Base-by-base conservation (phyloP, 1,140 invertebrate species). In the Cataglyphis hispanica region DNA sequence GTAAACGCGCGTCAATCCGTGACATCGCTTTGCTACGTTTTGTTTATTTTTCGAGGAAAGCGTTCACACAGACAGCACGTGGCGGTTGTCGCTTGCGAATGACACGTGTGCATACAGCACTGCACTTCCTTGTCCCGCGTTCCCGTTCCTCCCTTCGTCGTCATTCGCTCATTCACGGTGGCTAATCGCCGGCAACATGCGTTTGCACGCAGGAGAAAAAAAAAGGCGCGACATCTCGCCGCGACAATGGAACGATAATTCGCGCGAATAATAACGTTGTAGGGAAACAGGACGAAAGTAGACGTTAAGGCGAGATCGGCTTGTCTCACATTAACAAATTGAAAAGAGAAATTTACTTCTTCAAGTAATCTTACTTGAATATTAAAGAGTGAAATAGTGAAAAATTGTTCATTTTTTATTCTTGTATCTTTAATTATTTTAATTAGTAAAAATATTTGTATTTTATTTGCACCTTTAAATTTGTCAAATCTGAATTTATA, bases 1-100 rank as follows among this genome's bases (percentile, higher is more conserved):
- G 87, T 89, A 88, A 88, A 89, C 85, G 87, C 66, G 88, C 87
- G 87, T 89, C 88, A 87, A 90, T 89, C 85, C 87, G 87, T 89
- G 69, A 90, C 80, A 75, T 25, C 19, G 74, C 22, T 50, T 50
- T 72, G 86, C n/a, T 34, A 60, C 58, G 75, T 87, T 90, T 89
- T 87, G 78, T 90, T 90, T 90, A 89, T 90, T 90, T 90, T 90
- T 80, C 67, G 78, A 89, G 87, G 85, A 86, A 89, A 90, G 85
- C 84, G 87, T 31, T 69, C 60, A 3, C 31, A 31, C 31, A 58
- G 4, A 34, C 85, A 84, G 88, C 89, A 90, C 89, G 89, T 90
- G 89, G 85, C 87, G 85, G 60, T 77, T 64, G 61, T 43, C 74
- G 87, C 78, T 89, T 89, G 88, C 88, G 88, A 89, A 86, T 89